These are phyloP conservation scores for Tauraco hartlaubi DNA, from an alignment of 2,797 vertebrate genomes.

Conservation along the genomic window DNA sequence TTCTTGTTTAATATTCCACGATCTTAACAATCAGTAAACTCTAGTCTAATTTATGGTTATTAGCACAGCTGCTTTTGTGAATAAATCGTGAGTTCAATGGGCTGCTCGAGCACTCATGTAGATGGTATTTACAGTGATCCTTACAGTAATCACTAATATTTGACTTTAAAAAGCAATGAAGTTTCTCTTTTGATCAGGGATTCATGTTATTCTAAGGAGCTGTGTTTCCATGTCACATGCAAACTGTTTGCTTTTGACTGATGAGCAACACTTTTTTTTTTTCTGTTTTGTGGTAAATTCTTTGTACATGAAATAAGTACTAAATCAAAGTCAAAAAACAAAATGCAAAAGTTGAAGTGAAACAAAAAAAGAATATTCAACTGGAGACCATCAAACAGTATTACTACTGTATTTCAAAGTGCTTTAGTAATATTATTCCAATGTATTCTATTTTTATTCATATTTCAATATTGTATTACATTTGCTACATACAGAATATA, in stretches of 20 bases:
- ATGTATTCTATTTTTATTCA: background rate
- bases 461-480: background rate
- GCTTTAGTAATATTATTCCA: background rate
- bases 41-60: background rate
- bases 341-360: background rate
- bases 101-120: background rate
- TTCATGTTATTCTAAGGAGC: background rate
- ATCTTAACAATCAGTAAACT: background rate
- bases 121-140: background rate
- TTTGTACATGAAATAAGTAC: conserved; percentile 8
- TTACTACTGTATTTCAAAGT: background rate
- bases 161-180: background rate
- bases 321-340: conserved; percentile 5
- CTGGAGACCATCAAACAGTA: background rate
- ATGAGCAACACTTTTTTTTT: background rate
- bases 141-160: conserved; percentile 31
- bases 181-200: conserved; percentile 7
- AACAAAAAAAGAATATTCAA: background rate
- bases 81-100: background rate
- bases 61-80: background rate
- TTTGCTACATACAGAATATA: fast-evolving
- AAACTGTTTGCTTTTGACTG: background rate
- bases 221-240: background rate
- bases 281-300: background rate
- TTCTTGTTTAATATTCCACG: conserved; percentile 24